A percentile compares a stretch with the other conserved stretches of the same genome.
These are phyloP conservation scores for Gymnorhina tibicen DNA, from an alignment of 2,113 vertebrate genomes.

Conservation along the genomic window DNA sequence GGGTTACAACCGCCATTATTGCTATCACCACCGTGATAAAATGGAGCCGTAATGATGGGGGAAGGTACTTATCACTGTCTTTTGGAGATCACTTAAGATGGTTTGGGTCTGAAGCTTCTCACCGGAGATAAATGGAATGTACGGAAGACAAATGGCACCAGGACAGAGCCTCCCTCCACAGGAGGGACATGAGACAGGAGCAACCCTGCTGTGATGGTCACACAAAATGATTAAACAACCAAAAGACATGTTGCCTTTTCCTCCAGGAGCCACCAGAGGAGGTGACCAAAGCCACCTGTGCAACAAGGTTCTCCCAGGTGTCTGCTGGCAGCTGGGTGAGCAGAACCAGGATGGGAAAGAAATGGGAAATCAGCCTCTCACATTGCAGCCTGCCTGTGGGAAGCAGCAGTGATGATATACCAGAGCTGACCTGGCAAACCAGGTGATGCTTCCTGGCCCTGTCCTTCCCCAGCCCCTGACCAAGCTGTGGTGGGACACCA, in stretches of 20 bases:
- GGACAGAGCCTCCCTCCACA: background rate
- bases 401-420: background rate
- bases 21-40: conserved; percentile 69
- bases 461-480: background rate
- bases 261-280: background rate
- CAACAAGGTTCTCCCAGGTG: background rate
- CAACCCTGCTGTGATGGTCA: accelerated
- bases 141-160: conserved; percentile 47
- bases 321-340: background rate
- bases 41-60: conserved; percentile 70
- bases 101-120: conserved; percentile 68
- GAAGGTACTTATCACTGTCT: conserved; percentile 75
- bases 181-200: background rate
- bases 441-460: background rate
- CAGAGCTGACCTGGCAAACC: background rate
- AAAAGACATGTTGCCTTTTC: background rate
- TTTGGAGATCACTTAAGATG: conserved; percentile 69
- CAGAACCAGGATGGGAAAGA: background rate
- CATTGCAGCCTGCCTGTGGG: background rate
- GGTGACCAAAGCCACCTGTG: background rate
- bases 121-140: conserved; percentile 62
- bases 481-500: background rate
- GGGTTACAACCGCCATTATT: conserved; percentile 70
- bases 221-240: accelerated
- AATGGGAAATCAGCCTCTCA: background rate